Base-by-base conservation (phyloP, 1,140 invertebrate species). In the Diorhabda elongata region DNA sequence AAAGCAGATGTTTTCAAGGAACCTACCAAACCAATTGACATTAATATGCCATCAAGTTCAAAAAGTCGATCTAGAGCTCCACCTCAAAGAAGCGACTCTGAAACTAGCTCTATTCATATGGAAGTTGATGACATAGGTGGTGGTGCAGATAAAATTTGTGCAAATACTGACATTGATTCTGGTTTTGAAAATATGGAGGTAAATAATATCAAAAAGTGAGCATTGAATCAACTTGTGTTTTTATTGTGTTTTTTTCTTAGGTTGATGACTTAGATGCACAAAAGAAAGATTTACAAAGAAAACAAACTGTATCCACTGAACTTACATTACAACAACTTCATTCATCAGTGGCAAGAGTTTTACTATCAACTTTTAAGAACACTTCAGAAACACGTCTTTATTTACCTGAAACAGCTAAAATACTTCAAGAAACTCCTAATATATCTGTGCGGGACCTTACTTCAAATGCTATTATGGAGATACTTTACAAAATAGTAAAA, bases 171-270 rank as follows among this genome's bases (percentile, higher is more conserved):
- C 81, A 88, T 90, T 56, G 90, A 91, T 81, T 91, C 89, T 58
- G 89, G 89, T 7, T 89, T 91, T 77, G 90, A 90, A 79, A 90
- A 87, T 76, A 92, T 91, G 89, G 89, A 91, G 80, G 89, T 26
- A 26, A 26, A 26, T 26, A 26, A 26, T 26, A 26, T 26, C 26
- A 26, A 26, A 26, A 26, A 26, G 26, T 91, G 72, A 73, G 71
- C 72, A 66, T 11, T 57, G 5, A 6, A 44, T 64, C 8, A n/a
- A 3, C 47, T 3, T 52, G 4, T 3, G 4, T 52, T n/a, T 8
- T 3, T 4, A n/a, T 52, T 52, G 47, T 52, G 47, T n/a, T 52
- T 52, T 52, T 52, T 4, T 42, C 26, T 65, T 61, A 79, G 74
- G 75, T 80, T 4, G 75, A 79, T 59, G 74, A 80, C 66, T 82